phyloP scores from a whole-genome alignment of 35 echinoderm and acorn worm species.

The Diadema setosum region DNA sequence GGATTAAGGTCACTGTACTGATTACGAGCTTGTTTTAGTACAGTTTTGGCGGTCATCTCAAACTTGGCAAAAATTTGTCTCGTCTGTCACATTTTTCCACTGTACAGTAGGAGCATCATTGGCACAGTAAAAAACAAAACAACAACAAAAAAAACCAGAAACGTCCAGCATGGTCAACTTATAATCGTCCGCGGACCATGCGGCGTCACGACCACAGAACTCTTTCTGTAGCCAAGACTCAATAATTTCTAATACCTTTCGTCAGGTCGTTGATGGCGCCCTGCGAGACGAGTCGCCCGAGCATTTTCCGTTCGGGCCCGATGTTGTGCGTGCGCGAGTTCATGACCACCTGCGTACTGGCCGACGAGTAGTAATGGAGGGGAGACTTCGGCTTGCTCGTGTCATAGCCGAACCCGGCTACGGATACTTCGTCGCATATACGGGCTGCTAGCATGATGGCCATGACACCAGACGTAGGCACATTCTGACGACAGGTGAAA shows the following conservation, averaged over 20 bases:
- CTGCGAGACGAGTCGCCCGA: constrained; percentile 55
- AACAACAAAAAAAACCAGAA: too few relatives aligned
- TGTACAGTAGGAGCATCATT: too few relatives aligned
- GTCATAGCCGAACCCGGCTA: constrained; percentile 91
- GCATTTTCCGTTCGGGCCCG: constrained; percentile 44
- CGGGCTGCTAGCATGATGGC: constrained; percentile 60
- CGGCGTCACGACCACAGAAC: too few relatives aligned
- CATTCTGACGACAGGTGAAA: constrained; percentile 45
- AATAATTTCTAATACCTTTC: constrained; percentile 20
- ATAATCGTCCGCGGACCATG: too few relatives aligned
- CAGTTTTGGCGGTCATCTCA: too few relatives aligned
- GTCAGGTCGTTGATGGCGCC: constrained; percentile 90
- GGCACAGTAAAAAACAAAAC: too few relatives aligned
- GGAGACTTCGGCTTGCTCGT: constrained; percentile 47
- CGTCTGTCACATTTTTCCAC: too few relatives aligned
- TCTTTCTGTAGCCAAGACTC: too few relatives aligned
- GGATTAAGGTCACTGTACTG: too few relatives aligned
- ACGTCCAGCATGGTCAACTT: too few relatives aligned
- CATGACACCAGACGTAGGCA: constrained; percentile 80
- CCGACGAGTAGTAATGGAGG: constrained; percentile 84
- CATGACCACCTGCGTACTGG: constrained; percentile 35
- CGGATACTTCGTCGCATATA: constrained; percentile 84
- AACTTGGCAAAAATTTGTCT: too few relatives aligned
- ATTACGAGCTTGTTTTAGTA: too few relatives aligned
- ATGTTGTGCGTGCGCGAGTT: constrained; percentile 68